phyloP scores from a whole-genome alignment of 2,797 vertebrate species.

The Pteronotus mesoamericanus region DNA sequence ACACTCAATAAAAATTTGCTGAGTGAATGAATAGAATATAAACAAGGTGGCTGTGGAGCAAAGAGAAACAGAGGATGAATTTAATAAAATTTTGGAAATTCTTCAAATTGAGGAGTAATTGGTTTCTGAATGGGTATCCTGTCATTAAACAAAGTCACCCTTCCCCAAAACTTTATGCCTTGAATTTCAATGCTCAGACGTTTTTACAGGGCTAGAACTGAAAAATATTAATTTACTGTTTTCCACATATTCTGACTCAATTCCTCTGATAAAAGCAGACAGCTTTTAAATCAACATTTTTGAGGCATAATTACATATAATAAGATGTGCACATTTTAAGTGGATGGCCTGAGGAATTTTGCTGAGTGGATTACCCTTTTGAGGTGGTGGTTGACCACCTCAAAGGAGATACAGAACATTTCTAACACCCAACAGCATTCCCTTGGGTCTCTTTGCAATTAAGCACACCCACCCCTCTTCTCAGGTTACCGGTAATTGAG shows the following conservation, averaged over 20 bases:
- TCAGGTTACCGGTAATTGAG: not conserved
- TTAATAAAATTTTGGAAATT: not conserved
- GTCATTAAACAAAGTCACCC: not conserved
- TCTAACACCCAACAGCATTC: not conserved
- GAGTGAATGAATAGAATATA: not conserved
- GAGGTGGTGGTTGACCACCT: not conserved
- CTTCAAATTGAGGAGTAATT: not conserved
- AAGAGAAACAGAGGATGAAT: not conserved
- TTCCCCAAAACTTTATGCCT: not conserved
- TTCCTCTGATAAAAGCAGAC: not conserved
- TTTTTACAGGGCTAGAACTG: not conserved
- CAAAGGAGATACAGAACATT: not conserved
- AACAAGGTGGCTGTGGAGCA: not conserved
- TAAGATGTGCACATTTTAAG: not conserved
- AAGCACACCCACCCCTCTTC: accelerated
- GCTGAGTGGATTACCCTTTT: not conserved
- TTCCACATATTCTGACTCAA: not conserved
- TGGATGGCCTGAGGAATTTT: not conserved
- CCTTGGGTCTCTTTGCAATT: not conserved
- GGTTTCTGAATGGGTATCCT: not conserved
- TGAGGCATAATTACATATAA: not conserved
- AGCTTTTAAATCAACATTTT: not conserved
- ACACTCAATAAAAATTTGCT: constrained; percentile 4
- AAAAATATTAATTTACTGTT: not conserved
- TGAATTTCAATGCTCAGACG: not conserved